Conservation (phyloP, 2,113 vertebrate genomes). For the Montifringilla adamsi region DNA sequence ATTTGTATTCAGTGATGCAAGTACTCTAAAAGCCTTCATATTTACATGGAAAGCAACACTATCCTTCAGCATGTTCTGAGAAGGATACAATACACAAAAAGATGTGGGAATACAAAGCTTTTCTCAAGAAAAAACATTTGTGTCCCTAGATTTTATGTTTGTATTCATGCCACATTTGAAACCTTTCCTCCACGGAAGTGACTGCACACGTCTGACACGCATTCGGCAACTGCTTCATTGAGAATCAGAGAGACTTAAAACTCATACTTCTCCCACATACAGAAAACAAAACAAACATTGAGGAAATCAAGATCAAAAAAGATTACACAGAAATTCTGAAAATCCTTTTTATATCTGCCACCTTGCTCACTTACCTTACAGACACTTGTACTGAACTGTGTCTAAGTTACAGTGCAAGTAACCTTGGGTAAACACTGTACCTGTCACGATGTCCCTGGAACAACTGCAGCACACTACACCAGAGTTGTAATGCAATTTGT, state of each 20-base stretch:
- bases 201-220: not conserved
- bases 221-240: not conserved
- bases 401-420: not conserved
- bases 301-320: not conserved
- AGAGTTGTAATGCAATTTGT: not conserved
- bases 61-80: not conserved
- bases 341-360: not conserved
- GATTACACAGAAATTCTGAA: not conserved
- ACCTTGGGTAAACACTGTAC: not conserved
- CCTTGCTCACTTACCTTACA: not conserved
- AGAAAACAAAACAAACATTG: not conserved
- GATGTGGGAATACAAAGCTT: not conserved
- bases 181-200: fast-evolving
- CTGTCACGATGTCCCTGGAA: not conserved
- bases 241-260: not conserved
- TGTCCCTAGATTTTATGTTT: not conserved
- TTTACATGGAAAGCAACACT: not conserved
- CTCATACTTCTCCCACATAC: not conserved
- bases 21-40: not conserved
- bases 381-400: not conserved
- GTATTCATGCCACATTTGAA: not conserved
- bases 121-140: not conserved
- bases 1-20: not conserved
- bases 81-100: not conserved
- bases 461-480: not conserved